Evolutionary conservation across 2,113 vertebrate species (phyloP).

Genomic region (Dasyornis broadbenti): DNA sequence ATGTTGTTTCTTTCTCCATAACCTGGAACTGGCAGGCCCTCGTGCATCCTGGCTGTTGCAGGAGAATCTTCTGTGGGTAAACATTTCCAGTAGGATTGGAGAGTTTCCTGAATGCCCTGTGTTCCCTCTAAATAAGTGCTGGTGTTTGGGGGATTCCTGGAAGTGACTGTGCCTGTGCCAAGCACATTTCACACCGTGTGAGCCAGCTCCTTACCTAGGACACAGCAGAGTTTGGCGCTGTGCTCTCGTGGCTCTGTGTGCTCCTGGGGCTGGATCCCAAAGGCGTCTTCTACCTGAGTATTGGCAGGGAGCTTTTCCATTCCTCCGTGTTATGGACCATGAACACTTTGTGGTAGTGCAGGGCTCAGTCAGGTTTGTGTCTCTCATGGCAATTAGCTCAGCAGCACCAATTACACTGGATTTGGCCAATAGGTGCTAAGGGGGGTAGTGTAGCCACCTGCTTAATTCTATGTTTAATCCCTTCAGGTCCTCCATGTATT

Average conservation of each 20-base stretch:
- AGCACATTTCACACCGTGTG: fast-evolving
- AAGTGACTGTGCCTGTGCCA: not conserved
- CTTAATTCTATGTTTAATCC: not conserved
- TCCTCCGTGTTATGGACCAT: fast-evolving
- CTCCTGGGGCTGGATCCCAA: not conserved
- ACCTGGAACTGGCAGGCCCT: not conserved
- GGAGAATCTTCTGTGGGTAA: not conserved
- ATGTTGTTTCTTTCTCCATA: not conserved
- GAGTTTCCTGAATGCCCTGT: not conserved
- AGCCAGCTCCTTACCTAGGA: not conserved
- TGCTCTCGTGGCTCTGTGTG: fast-evolving
- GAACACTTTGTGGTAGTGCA: not conserved
- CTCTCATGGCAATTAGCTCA: not conserved
- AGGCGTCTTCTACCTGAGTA: not conserved
- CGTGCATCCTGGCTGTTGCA: not conserved
- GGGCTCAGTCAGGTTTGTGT: not conserved
- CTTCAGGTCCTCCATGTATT: not conserved
- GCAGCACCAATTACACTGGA: fast-evolving
- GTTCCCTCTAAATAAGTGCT: not conserved
- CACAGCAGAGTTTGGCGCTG: fast-evolving
- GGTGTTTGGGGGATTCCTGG: not conserved
- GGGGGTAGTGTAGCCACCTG: fast-evolving
- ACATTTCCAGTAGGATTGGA: not conserved
- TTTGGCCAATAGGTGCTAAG: not conserved
- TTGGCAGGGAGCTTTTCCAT: not conserved